Evolutionary conservation across 2,797 vertebrate genomes (phyloP).

Genomic region (Sebastes nivosus): DNA sequence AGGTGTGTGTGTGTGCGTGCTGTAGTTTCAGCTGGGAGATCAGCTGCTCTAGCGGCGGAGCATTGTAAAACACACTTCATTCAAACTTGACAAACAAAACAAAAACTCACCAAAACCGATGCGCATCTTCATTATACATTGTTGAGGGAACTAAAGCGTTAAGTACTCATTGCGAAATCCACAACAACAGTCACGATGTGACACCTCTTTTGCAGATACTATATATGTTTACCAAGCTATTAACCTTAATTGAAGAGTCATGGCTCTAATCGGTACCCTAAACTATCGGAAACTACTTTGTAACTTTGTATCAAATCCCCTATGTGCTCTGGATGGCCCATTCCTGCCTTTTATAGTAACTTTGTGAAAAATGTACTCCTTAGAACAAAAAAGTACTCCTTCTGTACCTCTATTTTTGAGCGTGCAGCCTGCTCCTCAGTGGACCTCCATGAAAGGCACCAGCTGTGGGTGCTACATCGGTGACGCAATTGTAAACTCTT

Average conservation of each 20-base stretch:
- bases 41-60: no score
- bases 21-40: no score
- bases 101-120: no score
- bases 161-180: not conserved
- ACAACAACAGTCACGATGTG: not conserved
- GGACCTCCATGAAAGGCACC: slow-evolving; percentile 5
- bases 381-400: not conserved
- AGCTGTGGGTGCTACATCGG: slow-evolving; percentile 20
- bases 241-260: not conserved
- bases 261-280: not conserved
- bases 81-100: no score
- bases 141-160: no score
- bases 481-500: slow-evolving; percentile 5
- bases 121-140: no score
- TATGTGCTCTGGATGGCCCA: not conserved
- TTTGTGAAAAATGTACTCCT: not conserved
- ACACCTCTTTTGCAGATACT: not conserved
- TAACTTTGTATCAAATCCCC: not conserved
- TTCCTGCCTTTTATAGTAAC: not conserved
- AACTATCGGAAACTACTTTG: not conserved
- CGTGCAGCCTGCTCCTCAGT: not conserved
- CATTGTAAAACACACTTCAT: no score
- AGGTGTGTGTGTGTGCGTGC: no score
- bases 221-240: not conserved
- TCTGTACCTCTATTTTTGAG: slow-evolving; percentile 15